phyloP scores from a whole-genome alignment of 2,888 invertebrate genomes.

The Rhorus exstirpatorius region DNA sequence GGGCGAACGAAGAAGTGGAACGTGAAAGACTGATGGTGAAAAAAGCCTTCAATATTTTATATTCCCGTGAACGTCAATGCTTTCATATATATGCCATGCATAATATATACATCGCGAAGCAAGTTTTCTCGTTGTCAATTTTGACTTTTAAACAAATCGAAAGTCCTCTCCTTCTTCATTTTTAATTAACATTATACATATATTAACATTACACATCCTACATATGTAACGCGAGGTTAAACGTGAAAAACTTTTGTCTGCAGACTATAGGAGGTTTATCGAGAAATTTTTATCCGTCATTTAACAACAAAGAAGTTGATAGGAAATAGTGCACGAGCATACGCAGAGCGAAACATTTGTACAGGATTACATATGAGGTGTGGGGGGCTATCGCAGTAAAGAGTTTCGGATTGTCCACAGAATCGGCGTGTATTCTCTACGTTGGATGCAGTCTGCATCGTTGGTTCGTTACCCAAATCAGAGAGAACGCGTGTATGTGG shows the following conservation, averaged over 20 bases:
- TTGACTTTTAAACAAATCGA: neutral
- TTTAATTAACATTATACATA: no score
- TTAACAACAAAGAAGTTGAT: no score
- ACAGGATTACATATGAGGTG: no score
- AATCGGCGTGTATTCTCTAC: neutral
- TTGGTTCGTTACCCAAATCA: neutral
- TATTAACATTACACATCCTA: no score
- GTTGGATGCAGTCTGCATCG: neutral
- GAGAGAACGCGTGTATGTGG: neutral
- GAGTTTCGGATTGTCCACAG: neutral
- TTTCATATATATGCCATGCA: neutral
- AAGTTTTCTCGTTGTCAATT: neutral
- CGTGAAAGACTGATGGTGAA: neutral
- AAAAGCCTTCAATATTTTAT: neutral
- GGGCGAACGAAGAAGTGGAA: slow-evolving; percentile 4
- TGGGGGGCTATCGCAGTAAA: no score
- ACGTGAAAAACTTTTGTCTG: no score
- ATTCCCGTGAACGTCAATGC: neutral
- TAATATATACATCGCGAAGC: neutral
- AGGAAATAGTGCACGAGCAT: neutral
- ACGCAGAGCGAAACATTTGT: slow-evolving; percentile 16
- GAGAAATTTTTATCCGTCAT: no score
- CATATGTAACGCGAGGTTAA: no score
- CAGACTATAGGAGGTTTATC: no score
- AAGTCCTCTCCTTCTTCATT: neutral